Evolutionary conservation across 2,888 invertebrate genomes (phyloP).

Genomic region (Ochropleura leucogaster): DNA sequence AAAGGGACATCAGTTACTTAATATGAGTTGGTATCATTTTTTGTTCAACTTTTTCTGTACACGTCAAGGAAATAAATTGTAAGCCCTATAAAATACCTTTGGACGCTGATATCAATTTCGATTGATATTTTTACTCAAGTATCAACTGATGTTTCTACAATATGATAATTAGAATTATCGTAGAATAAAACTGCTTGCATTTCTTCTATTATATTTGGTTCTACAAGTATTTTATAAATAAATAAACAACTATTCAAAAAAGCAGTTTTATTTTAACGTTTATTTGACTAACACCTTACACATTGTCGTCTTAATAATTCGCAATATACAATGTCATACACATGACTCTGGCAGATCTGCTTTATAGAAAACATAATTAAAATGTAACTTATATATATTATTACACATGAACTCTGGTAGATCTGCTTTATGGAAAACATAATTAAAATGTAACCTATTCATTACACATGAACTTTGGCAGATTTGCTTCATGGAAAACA

Average conservation of each 20-base stretch:
- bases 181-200: slow-evolving; percentile 75
- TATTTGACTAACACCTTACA: slow-evolving; percentile 22
- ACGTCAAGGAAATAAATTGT: not conserved
- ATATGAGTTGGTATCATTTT: no score
- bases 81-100: not conserved
- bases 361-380: no score
- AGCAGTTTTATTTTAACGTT: slow-evolving; percentile 80
- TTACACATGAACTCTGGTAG: no score
- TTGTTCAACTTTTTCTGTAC: not conserved
- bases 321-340: not conserved
- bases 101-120: not conserved
- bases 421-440: no score
- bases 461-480: no score
- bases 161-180: slow-evolving; percentile 8
- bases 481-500: no score
- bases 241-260: slow-evolving; percentile 49
- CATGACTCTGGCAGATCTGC: not conserved
- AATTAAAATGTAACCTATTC: no score
- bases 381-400: no score
- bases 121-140: not conserved
- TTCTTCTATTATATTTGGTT: slow-evolving; percentile 45
- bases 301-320: not conserved
- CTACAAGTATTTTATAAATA: slow-evolving; percentile 48
- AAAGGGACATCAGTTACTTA: slow-evolving; percentile 1
- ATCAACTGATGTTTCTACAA: slow-evolving; percentile 16